Evolutionary conservation across 2,888 invertebrate genomes (phyloP), one percentile per base, ranked within the genome.

Genomic region (Eupelmus urozonus): DNA sequence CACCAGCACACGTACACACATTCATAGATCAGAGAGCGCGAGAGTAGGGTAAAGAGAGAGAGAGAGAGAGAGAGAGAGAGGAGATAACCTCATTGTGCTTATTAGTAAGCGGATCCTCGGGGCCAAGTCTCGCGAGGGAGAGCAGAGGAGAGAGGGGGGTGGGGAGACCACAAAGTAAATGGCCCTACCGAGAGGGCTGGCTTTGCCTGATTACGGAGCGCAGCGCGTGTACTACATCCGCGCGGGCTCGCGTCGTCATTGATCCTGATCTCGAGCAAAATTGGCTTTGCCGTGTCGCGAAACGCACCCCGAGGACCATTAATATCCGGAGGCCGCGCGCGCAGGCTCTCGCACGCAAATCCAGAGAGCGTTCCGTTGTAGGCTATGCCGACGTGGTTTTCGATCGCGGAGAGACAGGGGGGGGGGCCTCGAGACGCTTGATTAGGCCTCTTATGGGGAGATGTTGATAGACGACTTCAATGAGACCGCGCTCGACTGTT

Each of bases 171-270:
- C 85, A 85, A 86, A 87, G 85, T 87, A 84, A 85, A 87, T 85
- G 82, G 85, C 81, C 82, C 82, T 83, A 69, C 81, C 25, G 49
- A 40, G 53, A 34, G 29, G 76, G 84, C 84, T 82, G 78, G 85
- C 84, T 86, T 84, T 83, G 82, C 34, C 84, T 85, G 85, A 87
- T 86, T 85, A 85, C 84, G 84, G 83, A 83, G 83, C n/a, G 67
- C 51, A n/a, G n/a, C n/a, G n/a, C 13, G 62, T 40, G 7, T 16
- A 42, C 57, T 25, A 51, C 20, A 27, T 20, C 53, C n/a, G 9
- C 23, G 13, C 57, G 13, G 11, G 23, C 23, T 34, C 59, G 3
- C 25, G 27, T 81, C 84, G 84, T 81, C 85, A 85, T 86, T 85
- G 87, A 87, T 87, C 84, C 83, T 81, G 82, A 84, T 84, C 84